These are phyloP conservation scores for Sandelia bainsii DNA, from an alignment of 2,797 vertebrate genomes.

Conservation along the genomic window DNA sequence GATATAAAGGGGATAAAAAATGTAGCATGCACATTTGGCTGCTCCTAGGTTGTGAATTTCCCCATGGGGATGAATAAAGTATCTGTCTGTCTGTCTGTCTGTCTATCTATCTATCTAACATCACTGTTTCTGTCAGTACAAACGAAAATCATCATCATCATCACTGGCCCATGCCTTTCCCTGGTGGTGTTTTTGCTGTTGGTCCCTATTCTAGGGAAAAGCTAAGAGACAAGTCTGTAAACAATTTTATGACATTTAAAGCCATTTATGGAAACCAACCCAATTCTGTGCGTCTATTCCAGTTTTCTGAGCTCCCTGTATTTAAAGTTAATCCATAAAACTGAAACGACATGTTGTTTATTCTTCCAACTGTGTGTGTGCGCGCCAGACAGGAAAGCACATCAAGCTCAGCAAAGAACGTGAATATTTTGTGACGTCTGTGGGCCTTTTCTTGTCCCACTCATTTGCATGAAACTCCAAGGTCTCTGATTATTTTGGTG, in stretches of 20 bases:
- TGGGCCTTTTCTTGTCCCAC: constrained; percentile 25
- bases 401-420: constrained; percentile 37
- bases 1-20: constrained; percentile 24
- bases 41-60: too few relatives aligned
- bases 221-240: constrained; percentile 38
- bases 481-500: constrained; percentile 43
- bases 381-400: constrained; percentile 17
- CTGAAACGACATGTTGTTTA: constrained; percentile 55
- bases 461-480: constrained; percentile 58
- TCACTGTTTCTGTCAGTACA: constrained; percentile 14
- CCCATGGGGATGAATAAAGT: too few relatives aligned
- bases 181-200: constrained; percentile 18
- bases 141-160: constrained; percentile 16
- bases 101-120: too few relatives aligned
- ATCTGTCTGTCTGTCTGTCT: too few relatives aligned
- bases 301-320: constrained; percentile 45
- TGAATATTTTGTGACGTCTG: constrained; percentile 24
- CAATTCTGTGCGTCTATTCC: constrained; percentile 41
- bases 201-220: constrained; percentile 16
- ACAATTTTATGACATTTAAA: constrained; percentile 46
- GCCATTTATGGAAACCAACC: constrained; percentile 56
- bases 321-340: constrained; percentile 59
- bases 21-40: background rate
- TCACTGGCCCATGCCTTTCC: background rate
- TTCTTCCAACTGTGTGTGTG: constrained; percentile 30